phyloP scores from a whole-genome alignment of 2,797 vertebrate species.

The Limnodromus scolopaceus region DNA sequence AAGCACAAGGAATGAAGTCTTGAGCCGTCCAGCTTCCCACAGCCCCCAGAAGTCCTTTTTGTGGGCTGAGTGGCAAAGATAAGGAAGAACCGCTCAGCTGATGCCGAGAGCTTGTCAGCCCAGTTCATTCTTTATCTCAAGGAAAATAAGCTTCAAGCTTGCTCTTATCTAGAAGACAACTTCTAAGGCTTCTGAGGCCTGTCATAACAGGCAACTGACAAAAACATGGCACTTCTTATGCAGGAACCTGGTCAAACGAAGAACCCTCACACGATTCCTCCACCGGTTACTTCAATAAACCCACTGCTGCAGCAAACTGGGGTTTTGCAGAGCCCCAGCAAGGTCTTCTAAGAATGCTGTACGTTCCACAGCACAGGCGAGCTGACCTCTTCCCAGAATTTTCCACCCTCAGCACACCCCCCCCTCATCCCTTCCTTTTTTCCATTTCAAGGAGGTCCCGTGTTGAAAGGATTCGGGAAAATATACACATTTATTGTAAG shows the following conservation, averaged over 20 bases:
- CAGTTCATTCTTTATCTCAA: conserved; percentile 35
- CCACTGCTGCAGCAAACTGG: neutral
- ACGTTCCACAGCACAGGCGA: neutral
- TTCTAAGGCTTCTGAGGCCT: conserved; percentile 1
- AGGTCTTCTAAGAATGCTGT: neutral
- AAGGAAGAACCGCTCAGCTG: neutral
- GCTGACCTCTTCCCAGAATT: neutral
- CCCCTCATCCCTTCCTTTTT: neutral
- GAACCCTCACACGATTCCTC: neutral
- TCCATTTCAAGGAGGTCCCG: neutral
- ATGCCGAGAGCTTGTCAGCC: neutral
- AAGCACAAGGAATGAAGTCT: neutral
- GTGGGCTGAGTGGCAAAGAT: neutral
- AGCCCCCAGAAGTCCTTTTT: neutral
- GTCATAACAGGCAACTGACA: neutral
- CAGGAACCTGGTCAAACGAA: neutral
- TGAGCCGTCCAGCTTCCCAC: neutral
- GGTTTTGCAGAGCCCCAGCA: neutral
- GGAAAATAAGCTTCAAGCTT: conserved; percentile 42
- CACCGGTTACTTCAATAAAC: neutral
- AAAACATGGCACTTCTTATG: neutral
- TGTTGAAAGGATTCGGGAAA: neutral
- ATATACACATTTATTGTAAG: conserved; percentile 35
- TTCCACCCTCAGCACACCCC: neutral
- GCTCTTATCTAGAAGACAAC: conserved; percentile 15